phyloP scores from a whole-genome alignment of 2,888 invertebrate species.

The Papilio demoleus region DNA sequence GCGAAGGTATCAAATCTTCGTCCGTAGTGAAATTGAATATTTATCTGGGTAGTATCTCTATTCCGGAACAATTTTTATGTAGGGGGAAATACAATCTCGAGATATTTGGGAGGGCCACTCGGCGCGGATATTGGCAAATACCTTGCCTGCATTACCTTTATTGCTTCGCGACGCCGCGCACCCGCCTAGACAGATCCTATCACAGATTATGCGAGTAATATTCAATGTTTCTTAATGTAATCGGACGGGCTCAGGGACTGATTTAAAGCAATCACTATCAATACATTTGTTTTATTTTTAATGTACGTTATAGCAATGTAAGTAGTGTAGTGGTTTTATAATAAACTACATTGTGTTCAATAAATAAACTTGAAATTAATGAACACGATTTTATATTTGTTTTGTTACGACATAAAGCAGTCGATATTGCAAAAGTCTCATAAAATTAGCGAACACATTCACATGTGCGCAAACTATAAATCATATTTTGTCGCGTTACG shows the following conservation, averaged over 20 bases:
- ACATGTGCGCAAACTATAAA: conserved; percentile 17
- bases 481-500: conserved; percentile 20
- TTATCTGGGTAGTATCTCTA: conserved; percentile 83
- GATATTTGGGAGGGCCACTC: conserved; percentile 82
- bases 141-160: conserved; percentile 82
- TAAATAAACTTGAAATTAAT: too few relatives aligned
- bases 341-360: too few relatives aligned
- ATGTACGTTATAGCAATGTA: neutral
- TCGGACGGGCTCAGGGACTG: conserved; percentile 53
- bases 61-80: conserved; percentile 83
- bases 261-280: neutral
- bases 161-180: conserved; percentile 77
- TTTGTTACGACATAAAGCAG: conserved; percentile 1
- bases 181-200: conserved; percentile 68
- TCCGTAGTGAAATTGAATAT: conserved; percentile 83
- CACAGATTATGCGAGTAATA: conserved; percentile 72
- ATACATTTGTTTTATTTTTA: conserved; percentile 35
- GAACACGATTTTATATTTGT: neutral
- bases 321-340: too few relatives aligned
- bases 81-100: conserved; percentile 81
- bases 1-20: conserved; percentile 83
- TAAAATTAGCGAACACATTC: conserved; percentile 11
- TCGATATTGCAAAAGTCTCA: conserved; percentile 1
- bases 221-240: conserved; percentile 71
- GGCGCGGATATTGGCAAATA: conserved; percentile 81